A percentile compares a stretch with the other conserved stretches of the same genome.
phyloP scores from a whole-genome alignment of 2,797 vertebrate genomes.

The Triplophysa yarkandensis region DNA sequence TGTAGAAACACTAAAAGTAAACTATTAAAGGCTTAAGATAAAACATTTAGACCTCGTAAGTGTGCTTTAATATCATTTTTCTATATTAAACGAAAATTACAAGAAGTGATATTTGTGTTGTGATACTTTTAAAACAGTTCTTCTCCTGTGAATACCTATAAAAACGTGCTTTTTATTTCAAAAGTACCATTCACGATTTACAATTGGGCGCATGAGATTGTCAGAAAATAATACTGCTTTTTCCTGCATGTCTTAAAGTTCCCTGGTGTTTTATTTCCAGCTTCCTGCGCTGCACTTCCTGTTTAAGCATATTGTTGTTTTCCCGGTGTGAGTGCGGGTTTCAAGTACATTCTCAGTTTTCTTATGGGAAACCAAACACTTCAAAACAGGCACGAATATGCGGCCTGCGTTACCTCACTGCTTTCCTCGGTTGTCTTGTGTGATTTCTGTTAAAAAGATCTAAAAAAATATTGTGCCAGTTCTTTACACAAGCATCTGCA shows the following conservation, averaged over 20 bases:
- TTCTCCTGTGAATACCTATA: background rate
- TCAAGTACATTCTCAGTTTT: conserved; percentile 14
- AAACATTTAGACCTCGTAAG: background rate
- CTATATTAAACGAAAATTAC: background rate
- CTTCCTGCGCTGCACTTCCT: conserved; percentile 59
- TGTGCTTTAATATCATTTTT: background rate
- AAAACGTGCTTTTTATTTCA: background rate
- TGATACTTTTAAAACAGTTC: background rate
- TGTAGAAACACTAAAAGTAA: background rate
- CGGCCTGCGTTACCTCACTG: conserved; percentile 5
- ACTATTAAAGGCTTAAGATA: background rate
- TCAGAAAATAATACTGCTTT: conserved; percentile 19
- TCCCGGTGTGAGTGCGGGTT: conserved; percentile 16
- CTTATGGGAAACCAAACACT: background rate
- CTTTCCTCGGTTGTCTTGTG: conserved; percentile 12
- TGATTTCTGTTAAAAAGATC: conserved; percentile 24
- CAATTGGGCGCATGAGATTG: conserved; percentile 9
- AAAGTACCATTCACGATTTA: background rate
- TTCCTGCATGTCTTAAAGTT: conserved; percentile 24
- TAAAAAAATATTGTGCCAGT: conserved; percentile 38
- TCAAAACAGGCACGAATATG: background rate
- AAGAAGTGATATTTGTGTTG: background rate
- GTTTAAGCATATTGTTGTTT: conserved; percentile 31
- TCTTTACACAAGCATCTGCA: conserved; percentile 28
- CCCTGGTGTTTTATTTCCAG: conserved; percentile 58